A percentile compares a stretch with the other conserved stretches of the same genome.
These are phyloP conservation scores for Prunella fulvescens DNA, from an alignment of 2,113 vertebrate genomes.

Conservation along the genomic window DNA sequence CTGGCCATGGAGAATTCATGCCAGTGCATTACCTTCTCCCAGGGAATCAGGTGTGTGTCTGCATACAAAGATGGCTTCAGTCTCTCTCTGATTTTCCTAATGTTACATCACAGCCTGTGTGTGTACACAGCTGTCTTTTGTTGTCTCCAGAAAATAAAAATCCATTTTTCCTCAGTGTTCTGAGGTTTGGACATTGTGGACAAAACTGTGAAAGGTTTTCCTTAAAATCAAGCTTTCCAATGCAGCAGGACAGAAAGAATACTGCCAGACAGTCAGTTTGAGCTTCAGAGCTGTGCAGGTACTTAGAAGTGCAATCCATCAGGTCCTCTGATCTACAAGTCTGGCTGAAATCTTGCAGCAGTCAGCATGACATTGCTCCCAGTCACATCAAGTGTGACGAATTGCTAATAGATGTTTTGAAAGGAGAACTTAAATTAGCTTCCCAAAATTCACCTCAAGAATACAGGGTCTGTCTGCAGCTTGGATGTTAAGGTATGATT, in stretches of 20 bases:
- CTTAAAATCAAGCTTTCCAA: not conserved
- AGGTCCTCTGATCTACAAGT: conserved; percentile 37
- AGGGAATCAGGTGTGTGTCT: not conserved
- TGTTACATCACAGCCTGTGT: not conserved
- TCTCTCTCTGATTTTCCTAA: not conserved
- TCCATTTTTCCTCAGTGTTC: not conserved
- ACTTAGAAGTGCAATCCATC: conserved; percentile 40
- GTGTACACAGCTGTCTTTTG: not conserved
- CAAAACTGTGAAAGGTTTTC: not conserved
- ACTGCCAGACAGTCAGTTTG: conserved; percentile 7
- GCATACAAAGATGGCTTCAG: not conserved
- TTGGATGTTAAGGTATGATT: not conserved
- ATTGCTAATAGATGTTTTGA: conserved; percentile 34
- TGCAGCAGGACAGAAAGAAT: conserved; percentile 1
- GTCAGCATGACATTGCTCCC: conserved; percentile 34
- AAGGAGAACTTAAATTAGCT: conserved; percentile 19
- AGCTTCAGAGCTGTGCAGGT: conserved; percentile 32
- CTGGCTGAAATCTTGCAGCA: conserved; percentile 57
- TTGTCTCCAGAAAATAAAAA: not conserved
- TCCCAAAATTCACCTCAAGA: not conserved
- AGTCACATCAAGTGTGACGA: conserved; percentile 13
- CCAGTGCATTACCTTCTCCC: not conserved
- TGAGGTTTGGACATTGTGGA: not conserved
- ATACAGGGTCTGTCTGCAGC: not conserved
- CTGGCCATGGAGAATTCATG: not conserved